Conservation (phyloP, 2,888 invertebrate genomes). For the Netelia melanura region DNA sequence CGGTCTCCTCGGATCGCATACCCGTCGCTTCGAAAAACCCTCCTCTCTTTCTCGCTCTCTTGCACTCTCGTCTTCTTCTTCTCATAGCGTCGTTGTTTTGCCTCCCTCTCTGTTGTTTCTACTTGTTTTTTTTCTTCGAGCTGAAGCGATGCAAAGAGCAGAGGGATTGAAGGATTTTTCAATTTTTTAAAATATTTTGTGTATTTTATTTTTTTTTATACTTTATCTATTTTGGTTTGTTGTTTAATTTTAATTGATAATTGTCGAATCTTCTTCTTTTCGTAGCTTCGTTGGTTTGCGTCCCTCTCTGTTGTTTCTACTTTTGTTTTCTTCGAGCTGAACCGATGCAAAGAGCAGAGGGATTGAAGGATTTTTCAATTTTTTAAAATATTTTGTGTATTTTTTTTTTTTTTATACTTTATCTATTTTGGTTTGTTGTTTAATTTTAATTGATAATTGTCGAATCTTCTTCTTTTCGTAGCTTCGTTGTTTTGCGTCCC, state of each 20-base stretch:
- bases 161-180: no score
- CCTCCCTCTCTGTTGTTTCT: slow-evolving; percentile 21
- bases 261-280: not conserved
- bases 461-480: slow-evolving; percentile 1
- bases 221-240: no score
- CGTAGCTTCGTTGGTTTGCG: slow-evolving; percentile 10
- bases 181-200: no score
- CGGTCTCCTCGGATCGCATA: slow-evolving; percentile 60
- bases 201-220: no score
- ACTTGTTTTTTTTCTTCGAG: not conserved
- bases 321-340: not conserved
- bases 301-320: slow-evolving; percentile 20
- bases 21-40: slow-evolving; percentile 16
- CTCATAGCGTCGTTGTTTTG: slow-evolving; percentile 15
- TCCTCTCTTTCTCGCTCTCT: slow-evolving; percentile 14
- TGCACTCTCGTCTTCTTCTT: not conserved
- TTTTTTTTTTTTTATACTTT: no score
- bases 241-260: no score
- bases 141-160: no score
- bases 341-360: no score
- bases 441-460: no score
- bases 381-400: no score
- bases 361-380: no score
- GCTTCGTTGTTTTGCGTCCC: slow-evolving; percentile 12
- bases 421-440: no score